These are phyloP conservation scores for Onthophagus taurus DNA, from an alignment of 1,140 invertebrate genomes.

Conservation along the genomic window DNA sequence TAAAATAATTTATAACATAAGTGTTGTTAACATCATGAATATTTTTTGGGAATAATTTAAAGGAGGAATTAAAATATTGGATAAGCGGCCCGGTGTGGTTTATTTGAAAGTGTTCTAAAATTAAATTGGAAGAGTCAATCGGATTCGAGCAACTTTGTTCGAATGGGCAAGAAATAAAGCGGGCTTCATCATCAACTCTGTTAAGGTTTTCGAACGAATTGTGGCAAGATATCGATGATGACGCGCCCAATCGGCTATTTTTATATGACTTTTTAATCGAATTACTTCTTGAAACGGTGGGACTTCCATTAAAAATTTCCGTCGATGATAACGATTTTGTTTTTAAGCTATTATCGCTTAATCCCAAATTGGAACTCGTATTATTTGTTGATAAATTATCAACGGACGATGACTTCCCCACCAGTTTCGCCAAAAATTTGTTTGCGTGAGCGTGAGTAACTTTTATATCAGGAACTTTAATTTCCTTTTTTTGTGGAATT, in stretches of 20 bases:
- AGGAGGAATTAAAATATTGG: constrained; percentile 27
- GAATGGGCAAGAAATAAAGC: constrained; percentile 14
- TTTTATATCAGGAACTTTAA: constrained; percentile 29
- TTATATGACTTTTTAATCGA: constrained; percentile 20
- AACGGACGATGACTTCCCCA: constrained; percentile 36
- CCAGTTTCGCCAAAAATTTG: constrained; percentile 38
- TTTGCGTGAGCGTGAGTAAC: constrained; percentile 32
- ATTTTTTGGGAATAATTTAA: constrained; percentile 18
- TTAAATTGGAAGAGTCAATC: neutral
- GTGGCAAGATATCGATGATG: constrained; percentile 24
- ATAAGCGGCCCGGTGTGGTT: constrained; percentile 29
- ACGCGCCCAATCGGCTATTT: constrained; percentile 18
- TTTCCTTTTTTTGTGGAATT: constrained; percentile 22
- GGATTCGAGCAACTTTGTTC: constrained; percentile 6
- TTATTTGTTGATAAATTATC: constrained; percentile 33
- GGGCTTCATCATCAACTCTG: constrained; percentile 12
- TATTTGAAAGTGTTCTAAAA: constrained; percentile 28
- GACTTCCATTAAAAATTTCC: constrained; percentile 31
- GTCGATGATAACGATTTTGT: constrained; percentile 32
- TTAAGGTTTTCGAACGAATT: constrained; percentile 30
- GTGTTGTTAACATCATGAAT: constrained; percentile 15
- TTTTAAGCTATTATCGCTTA: constrained; percentile 22
- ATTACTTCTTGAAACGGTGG: constrained; percentile 22
- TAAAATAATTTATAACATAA: constrained; percentile 19
- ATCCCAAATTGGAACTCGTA: constrained; percentile 11